Conservation (phyloP, 2,113 vertebrate species). For the Notothenia coriiceps region DNA sequence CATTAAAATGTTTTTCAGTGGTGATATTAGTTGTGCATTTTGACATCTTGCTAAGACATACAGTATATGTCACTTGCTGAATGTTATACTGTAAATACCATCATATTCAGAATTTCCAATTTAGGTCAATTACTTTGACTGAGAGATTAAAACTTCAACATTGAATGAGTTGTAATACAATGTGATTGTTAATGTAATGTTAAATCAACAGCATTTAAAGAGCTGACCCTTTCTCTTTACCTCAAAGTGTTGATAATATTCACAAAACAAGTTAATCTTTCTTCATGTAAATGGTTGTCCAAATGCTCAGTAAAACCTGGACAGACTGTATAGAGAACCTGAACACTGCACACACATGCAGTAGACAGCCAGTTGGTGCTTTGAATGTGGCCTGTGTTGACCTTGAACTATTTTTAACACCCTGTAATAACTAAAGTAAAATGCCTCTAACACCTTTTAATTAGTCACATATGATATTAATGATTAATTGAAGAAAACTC, state of each 20-base stretch:
- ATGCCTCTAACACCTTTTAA: background rate
- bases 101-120: background rate
- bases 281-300: background rate
- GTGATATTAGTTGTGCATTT: background rate
- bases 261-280: background rate
- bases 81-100: background rate
- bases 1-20: background rate
- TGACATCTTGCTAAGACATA: background rate
- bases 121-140: too few relatives aligned
- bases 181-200: background rate
- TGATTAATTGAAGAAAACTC: constrained; percentile 15
- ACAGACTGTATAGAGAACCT: background rate
- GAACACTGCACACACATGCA: background rate
- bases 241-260: background rate
- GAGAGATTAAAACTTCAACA: too few relatives aligned
- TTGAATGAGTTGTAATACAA: too few relatives aligned
- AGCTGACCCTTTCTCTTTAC: background rate
- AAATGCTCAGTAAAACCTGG: background rate
- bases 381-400: constrained; percentile 20
- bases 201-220: background rate
- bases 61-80: background rate
- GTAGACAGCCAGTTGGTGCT: constrained; percentile 5
- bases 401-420: constrained; percentile 16
- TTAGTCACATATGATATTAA: constrained; percentile 12
- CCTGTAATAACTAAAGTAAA: background rate